phyloP scores from a whole-genome alignment of 2,113 vertebrate genomes.

The Apistogramma diplotaenia region DNA sequence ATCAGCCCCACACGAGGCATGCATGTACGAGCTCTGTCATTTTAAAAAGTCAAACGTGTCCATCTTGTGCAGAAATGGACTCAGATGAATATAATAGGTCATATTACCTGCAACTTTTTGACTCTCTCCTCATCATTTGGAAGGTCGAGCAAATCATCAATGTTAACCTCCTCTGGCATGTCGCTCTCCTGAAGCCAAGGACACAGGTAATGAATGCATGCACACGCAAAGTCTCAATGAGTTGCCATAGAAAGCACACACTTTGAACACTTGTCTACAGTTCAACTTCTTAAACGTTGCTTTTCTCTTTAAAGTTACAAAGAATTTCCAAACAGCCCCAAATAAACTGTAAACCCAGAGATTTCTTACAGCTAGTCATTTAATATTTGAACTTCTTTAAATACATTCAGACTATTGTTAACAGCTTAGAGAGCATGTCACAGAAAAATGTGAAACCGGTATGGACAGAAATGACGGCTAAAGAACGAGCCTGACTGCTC shows the following conservation, averaged over 20 bases:
- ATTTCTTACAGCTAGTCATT: no score
- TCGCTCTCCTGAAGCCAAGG: slow-evolving; percentile 72
- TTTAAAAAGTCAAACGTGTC: accelerated
- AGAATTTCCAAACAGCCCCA: no score
- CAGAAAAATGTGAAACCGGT: background rate
- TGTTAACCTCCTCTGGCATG: slow-evolving; percentile 88
- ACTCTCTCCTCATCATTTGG: slow-evolving; percentile 77
- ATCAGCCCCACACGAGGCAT: background rate
- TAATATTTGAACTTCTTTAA: no score
- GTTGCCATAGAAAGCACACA: background rate
- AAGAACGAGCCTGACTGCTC: background rate
- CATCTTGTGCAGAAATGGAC: background rate
- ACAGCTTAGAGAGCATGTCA: no score
- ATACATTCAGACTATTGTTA: no score
- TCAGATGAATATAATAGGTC: background rate
- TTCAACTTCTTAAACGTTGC: no score
- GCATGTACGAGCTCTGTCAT: no score
- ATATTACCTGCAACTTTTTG: slow-evolving; percentile 77
- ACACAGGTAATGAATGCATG: background rate
- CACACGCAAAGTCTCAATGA: background rate
- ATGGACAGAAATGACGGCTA: background rate
- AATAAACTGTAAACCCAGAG: no score
- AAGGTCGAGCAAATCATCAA: slow-evolving; percentile 83
- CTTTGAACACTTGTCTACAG: no score
- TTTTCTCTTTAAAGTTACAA: no score